Base-by-base conservation (phyloP, 2,888 invertebrate genomes). In the Lasius platythorax region DNA sequence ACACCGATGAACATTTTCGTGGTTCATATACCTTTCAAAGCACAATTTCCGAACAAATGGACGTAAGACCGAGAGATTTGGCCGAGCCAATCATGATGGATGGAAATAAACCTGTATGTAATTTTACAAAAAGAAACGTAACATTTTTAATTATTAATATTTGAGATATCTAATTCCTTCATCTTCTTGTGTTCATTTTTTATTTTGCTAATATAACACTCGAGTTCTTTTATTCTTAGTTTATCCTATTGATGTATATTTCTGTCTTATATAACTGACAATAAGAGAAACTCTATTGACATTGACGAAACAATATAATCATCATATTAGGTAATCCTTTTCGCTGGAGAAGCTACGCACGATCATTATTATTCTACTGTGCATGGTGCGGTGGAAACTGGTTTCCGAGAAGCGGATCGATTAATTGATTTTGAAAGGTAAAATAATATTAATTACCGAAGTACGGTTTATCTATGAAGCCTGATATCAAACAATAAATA, bases 341-440 rank as follows among this genome's bases (percentile, higher is more conserved):
- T 97, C 91, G 97, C 96, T 1, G 97, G 97, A 0, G 97, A 97
- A 93, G 96, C 97, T 0, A 96, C 97, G 0, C 96, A 97, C 23
- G 96, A 96, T 68, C 96, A 96, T 88, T 96, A 95, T 91, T 97
- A 96, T 92, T 96, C 96, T 0, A 96, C 97, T 0, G 97, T 97
- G 0, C 97, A 98, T 91, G 97, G 97, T 0, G 98, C 98, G 0
- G 94, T 97, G 0, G 97, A 97, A 92, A 96, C 96, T n/a, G 98
- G 98, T 0, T 96, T 96, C 93, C 96, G 97, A 53, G 97, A 97
- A 93, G 97, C 97, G 1, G 95, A 97, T 23, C 95, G 97, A 88
- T 92, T 97, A 72, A 86, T 94, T 58, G 87, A 93, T 67, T 92
- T 92, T 82, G 15, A 93, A 81, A 93, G 92, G 95, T 95, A 92